Conservation (phyloP, 2,888 invertebrate genomes). For the Drosophila putrida region DNA sequence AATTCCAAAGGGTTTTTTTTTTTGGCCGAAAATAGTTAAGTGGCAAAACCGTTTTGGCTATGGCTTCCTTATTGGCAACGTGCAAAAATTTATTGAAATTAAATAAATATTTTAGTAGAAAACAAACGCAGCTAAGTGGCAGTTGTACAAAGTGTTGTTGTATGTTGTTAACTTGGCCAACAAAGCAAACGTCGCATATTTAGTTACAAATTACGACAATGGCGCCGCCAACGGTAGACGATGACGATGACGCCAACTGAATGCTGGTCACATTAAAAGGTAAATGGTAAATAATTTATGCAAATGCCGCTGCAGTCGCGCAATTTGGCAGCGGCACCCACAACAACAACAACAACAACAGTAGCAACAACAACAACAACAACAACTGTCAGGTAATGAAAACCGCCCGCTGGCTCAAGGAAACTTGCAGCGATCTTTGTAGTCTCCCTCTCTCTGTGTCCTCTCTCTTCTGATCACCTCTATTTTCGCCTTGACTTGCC, state of each 20-base stretch:
- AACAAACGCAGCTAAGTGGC: constrained; percentile 42
- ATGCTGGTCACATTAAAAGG: constrained; percentile 74
- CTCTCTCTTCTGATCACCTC: constrained; percentile 35
- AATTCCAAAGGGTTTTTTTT: constrained; percentile 52
- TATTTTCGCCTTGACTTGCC: constrained; percentile 71
- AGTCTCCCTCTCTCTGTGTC: constrained; percentile 25
- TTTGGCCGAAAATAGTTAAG: constrained; percentile 63
- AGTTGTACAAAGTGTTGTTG: constrained; percentile 32
- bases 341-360: constrained; percentile 34
- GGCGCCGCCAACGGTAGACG: constrained; percentile 57
- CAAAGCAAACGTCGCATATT: constrained; percentile 63
- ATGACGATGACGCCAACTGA: constrained; percentile 35
- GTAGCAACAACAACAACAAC: constrained; percentile 54
- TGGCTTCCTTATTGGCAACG: constrained; percentile 74
- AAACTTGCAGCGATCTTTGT: constrained; percentile 47
- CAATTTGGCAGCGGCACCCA: constrained; percentile 71
- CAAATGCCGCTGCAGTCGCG: constrained; percentile 72
- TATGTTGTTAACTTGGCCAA: constrained; percentile 50
- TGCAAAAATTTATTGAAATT: constrained; percentile 78
- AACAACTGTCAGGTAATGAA: constrained; percentile 69
- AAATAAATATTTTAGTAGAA: constrained; percentile 69
- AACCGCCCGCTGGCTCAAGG: constrained; percentile 78
- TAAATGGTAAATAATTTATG: constrained; percentile 76
- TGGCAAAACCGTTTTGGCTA: constrained; percentile 59
- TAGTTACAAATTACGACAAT: constrained; percentile 80